Percentiles rank a stretch among this genome's conserved stretches.
These are phyloP conservation scores for Synaphobranchus kaupii DNA, from an alignment of 2,797 vertebrate species.

Conservation along the genomic window DNA sequence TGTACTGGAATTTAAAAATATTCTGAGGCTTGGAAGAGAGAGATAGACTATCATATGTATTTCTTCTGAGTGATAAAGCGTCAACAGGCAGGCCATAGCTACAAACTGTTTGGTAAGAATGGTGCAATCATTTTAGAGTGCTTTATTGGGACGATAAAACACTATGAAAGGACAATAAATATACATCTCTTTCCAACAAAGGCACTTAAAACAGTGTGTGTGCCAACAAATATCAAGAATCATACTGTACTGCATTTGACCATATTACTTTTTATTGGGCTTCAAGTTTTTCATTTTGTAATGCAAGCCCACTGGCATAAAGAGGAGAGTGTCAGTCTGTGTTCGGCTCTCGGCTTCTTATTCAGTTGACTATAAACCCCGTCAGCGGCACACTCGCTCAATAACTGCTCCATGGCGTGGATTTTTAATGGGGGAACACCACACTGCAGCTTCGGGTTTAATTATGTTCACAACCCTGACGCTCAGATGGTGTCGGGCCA, in stretches of 20 bases:
- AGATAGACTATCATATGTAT: not conserved
- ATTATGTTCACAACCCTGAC: slow-evolving; percentile 59
- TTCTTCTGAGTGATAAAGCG: not conserved
- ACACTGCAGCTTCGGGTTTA: slow-evolving; percentile 53
- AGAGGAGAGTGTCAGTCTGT: not conserved
- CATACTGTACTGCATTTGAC: no score
- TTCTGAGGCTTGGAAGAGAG: not conserved
- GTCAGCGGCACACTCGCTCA: slow-evolving; percentile 32
- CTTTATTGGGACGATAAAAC: not conserved
- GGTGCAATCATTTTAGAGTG: not conserved
- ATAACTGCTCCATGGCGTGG: slow-evolving; percentile 38
- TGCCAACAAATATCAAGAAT: slow-evolving; percentile 18
- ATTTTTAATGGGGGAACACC: slow-evolving; percentile 32
- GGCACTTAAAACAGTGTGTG: not conserved
- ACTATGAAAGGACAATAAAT: not conserved
- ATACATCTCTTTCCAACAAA: not conserved
- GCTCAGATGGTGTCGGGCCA: slow-evolving; percentile 60
- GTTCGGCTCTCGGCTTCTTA: not conserved
- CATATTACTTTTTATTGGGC: not conserved
- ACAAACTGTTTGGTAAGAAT: not conserved
- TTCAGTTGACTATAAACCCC: slow-evolving; percentile 43
- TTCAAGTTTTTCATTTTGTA: not conserved
- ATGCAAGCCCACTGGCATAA: not conserved
- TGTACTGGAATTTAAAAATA: not conserved
- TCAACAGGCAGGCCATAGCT: not conserved